Base-by-base conservation (phyloP, 2,888 invertebrate genomes). In the Rhaphigaster nebulosa region DNA sequence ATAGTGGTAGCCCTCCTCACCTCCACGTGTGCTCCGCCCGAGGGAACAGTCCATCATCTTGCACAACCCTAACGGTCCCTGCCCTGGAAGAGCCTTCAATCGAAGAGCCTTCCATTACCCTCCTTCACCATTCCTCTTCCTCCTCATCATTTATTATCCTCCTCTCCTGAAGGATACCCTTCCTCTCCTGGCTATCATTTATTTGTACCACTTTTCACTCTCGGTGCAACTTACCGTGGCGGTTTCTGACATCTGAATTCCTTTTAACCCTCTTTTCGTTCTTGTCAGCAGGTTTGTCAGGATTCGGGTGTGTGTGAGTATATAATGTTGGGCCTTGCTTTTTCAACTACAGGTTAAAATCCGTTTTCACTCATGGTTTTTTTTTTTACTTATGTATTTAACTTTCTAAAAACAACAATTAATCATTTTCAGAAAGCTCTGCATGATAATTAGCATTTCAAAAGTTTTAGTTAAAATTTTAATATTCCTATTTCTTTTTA, bases 31-130 rank as follows among this genome's bases (percentile, higher is more conserved):
- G 29, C 29, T 18, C 65, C 65, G 65, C 65, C 65, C 3, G 2
- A n/a, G 45, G 45, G 45, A 45, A 84, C n/a, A 41, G 45, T n/a
- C 84, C 84, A 45, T 84, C 84, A 45, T 84, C 45, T 84, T 84
- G 84, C 84, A n/a, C 84, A 84, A 84, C 45, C 45, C 45, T 84
- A 84, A 84, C 84, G 84, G 84, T 84, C 84, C 65, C 52, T 76
- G 3, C 10, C 34, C 70, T 70, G 1, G 41, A 38, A 76, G 34
- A 20, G 23, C 45, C 84, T 84, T 84, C 84, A 45, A 52, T 90
- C 91, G 54, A 87, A 41, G 65, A 29, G 76, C 90, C 87, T 89
- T 92, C 92, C 92, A 92, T 91, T 65, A 60, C 90, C 90, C 90
- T 92, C 92, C 92, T 91, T 91, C 90, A 89, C 92, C 80, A 54